phyloP scores from a whole-genome alignment of 2,888 invertebrate genomes.

The Conchocele bisecta region DNA sequence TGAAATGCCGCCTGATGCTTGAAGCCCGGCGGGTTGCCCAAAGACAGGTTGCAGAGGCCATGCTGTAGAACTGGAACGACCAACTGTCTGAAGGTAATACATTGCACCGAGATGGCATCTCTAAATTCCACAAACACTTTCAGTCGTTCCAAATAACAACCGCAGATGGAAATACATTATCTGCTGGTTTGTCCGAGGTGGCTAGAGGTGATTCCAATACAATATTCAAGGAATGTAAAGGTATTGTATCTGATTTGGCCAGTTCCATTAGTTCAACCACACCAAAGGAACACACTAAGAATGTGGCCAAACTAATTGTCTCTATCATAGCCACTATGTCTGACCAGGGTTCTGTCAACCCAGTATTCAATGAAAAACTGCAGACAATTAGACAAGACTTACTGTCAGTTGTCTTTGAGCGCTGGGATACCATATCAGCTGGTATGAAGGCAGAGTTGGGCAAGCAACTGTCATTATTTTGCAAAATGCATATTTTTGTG shows the following conservation, averaged over 20 bases:
- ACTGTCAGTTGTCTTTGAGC: slow-evolving; percentile 25
- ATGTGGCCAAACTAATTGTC: slow-evolving; percentile 6
- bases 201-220: slow-evolving; percentile 18
- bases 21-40: slow-evolving; percentile 30
- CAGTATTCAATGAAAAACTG: slow-evolving; percentile 18
- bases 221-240: slow-evolving; percentile 6
- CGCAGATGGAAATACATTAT: slow-evolving; percentile 11
- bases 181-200: slow-evolving; percentile 22
- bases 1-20: slow-evolving; percentile 24
- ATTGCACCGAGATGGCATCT: slow-evolving; percentile 42
- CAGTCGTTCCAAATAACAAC: slow-evolving; percentile 36
- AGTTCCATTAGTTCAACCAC: not conserved
- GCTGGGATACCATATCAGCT: not conserved
- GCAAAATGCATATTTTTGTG: slow-evolving; percentile 49
- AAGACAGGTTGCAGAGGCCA: slow-evolving; percentile 17
- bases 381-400: not conserved
- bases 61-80: slow-evolving; percentile 1
- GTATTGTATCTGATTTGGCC: not conserved
- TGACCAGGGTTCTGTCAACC: slow-evolving; percentile 31
- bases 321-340: slow-evolving; percentile 41
- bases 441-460: slow-evolving; percentile 6
- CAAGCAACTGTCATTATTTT: slow-evolving; percentile 20
- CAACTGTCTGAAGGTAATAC: slow-evolving; percentile 3
- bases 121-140: slow-evolving; percentile 41
- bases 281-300: not conserved